Conservation (phyloP, 2,797 vertebrate species). For the Crocidura indochinensis region DNA sequence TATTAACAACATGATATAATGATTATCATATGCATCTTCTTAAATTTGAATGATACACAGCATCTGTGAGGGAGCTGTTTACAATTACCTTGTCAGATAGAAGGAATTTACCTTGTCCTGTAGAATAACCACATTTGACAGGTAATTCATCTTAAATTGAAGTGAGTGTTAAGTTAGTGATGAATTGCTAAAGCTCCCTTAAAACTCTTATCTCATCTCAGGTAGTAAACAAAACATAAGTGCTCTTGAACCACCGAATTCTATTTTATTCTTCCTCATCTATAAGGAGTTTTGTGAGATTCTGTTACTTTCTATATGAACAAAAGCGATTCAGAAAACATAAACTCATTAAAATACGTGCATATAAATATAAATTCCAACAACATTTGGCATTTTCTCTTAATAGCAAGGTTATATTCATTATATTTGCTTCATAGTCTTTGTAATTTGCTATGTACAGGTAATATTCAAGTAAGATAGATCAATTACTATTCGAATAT, state of each 20-base stretch:
- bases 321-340: too few relatives aligned
- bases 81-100: neutral
- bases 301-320: too few relatives aligned
- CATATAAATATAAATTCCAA: constrained; percentile 71
- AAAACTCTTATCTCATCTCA: constrained; percentile 22
- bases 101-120: constrained; percentile 54
- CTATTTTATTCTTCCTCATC: too few relatives aligned
- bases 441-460: neutral
- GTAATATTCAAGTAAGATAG: neutral
- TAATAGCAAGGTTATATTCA: constrained; percentile 32
- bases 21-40: constrained; percentile 50
- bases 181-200: neutral
- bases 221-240: constrained; percentile 37
- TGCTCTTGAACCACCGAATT: neutral
- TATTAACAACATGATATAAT: neutral
- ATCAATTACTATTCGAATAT: neutral
- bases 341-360: constrained; percentile 25
- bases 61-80: constrained; percentile 9
- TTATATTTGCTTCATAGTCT: constrained; percentile 56
- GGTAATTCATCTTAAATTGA: constrained; percentile 73
- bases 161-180: constrained; percentile 70
- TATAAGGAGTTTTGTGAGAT: too few relatives aligned
- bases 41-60: constrained; percentile 67
- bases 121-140: constrained; percentile 2
- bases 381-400: constrained; percentile 56